phyloP scores from a whole-genome alignment of 2,888 invertebrate genomes.

The Phragmatobia fuliginosa region DNA sequence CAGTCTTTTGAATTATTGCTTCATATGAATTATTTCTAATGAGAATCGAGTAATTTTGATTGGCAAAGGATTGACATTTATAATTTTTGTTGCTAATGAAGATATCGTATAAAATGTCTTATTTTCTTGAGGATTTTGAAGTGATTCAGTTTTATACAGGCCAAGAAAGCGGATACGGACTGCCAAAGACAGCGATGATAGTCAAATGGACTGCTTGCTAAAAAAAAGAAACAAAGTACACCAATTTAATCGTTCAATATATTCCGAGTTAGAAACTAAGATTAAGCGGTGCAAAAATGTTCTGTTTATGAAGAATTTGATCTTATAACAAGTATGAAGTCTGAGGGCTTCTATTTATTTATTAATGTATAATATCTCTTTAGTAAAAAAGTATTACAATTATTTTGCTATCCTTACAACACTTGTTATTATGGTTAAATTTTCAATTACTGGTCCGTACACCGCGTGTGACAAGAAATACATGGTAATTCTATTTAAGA shows the following conservation, averaged over 20 bases:
- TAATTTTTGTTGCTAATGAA: background rate
- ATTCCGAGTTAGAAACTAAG: background rate
- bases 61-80: slow-evolving; percentile 4
- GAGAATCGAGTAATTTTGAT: slow-evolving; percentile 2
- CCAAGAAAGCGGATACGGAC: background rate
- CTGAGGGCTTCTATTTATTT: background rate
- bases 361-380: background rate
- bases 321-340: background rate
- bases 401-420: slow-evolving; percentile 52
- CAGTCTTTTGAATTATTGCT: slow-evolving; percentile 22
- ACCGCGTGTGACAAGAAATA: slow-evolving; percentile 38
- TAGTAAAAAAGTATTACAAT: slow-evolving; percentile 20
- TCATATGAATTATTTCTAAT: slow-evolving; percentile 7
- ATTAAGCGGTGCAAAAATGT: too few relatives aligned
- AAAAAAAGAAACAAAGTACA: background rate
- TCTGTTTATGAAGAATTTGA: background rate
- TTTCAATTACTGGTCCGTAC: slow-evolving; percentile 71
- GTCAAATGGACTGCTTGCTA: background rate
- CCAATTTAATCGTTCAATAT: background rate
- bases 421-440: slow-evolving; percentile 67
- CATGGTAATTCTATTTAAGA: background rate
- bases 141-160: background rate
- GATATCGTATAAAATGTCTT: background rate
- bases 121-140: too few relatives aligned
- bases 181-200: too few relatives aligned